These are phyloP conservation scores for Mirza zaza DNA, from an alignment of 2,113 vertebrate genomes.

Conservation along the genomic window DNA sequence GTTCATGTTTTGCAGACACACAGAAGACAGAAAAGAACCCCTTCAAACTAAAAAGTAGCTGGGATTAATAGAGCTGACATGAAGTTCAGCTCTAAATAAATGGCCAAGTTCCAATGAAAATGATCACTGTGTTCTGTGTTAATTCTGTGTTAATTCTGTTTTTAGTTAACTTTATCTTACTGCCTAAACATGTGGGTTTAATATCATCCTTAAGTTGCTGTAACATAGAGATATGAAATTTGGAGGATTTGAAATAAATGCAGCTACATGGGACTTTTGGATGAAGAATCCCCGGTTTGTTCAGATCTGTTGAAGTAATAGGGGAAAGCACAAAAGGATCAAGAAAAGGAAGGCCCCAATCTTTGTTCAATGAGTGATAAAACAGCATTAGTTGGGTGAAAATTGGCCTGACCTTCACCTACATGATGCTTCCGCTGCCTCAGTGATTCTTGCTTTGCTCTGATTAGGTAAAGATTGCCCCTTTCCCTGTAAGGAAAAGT, in stretches of 20 bases:
- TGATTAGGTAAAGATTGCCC: slow-evolving; percentile 89
- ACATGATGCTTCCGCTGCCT: slow-evolving; percentile 82
- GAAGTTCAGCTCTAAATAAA: slow-evolving; percentile 23
- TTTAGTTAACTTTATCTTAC: slow-evolving; percentile 74
- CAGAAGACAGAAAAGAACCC: slow-evolving; percentile 42
- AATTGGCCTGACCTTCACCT: slow-evolving; percentile 90
- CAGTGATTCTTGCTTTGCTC: slow-evolving; percentile 85
- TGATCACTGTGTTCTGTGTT: slow-evolving; percentile 64
- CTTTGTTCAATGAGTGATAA: slow-evolving; percentile 88
- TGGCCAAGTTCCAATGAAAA: slow-evolving; percentile 61
- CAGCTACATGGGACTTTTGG: slow-evolving; percentile 85
- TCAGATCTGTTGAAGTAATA: slow-evolving; percentile 89
- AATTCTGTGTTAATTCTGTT: slow-evolving; percentile 77
- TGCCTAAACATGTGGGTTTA: slow-evolving; percentile 77
- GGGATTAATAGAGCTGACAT: slow-evolving; percentile 36
- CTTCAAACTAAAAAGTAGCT: slow-evolving; percentile 21
- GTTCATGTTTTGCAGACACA: not conserved
- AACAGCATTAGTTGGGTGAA: slow-evolving; percentile 86
- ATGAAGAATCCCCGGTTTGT: slow-evolving; percentile 83
- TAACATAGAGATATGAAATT: slow-evolving; percentile 81
- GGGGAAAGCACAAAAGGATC: slow-evolving; percentile 87
- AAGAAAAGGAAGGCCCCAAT: slow-evolving; percentile 86
- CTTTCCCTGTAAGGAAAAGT: slow-evolving; percentile 87
- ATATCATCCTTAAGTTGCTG: slow-evolving; percentile 78
- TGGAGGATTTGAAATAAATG: slow-evolving; percentile 85